Base-by-base conservation (phyloP, 2,888 invertebrate species). In the Drosophila koepferae region DNA sequence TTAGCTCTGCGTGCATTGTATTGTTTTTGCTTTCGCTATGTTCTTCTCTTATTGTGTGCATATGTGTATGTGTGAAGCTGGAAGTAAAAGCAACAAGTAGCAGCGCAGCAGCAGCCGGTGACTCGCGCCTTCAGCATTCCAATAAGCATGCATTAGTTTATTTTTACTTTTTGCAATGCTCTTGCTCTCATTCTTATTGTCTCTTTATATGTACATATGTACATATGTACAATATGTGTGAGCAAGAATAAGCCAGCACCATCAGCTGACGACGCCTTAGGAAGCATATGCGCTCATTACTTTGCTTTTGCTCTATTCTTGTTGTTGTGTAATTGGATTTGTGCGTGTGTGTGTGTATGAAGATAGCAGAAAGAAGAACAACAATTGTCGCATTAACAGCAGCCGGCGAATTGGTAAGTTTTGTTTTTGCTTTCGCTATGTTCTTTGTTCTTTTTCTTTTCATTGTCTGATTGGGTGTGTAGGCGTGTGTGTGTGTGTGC, bases 401-500 rank as follows among this genome's bases (percentile, higher is more conserved):
- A 38, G 54, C 40, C 54, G 54, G 54, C 54, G 23, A 38, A 38
- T 55, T 55, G 41, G 41, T 55, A 31, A 41, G 41, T 62, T 76
- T 72, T 65, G 60, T 74, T 69, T 28, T 63, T 72, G 44, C 49
- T 59, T 64, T 60, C 18, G 40, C 40, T 60, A 49, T 49, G 60
- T 49, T 59, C 60, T 40, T 55, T 49, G 14, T 43, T 58, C 44
- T 44, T 58, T 20, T 54, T 49, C 36, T 46, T 48, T 40, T 62
- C 36, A 54, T n/a, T 62, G 63, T 51, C 49, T 59, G 59, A 40
- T 43, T 63, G 20, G 59, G 31, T 43, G 41, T 59, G 49, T 28
- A 28, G 28, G 28, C 28, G 28, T 38, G 34, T 48, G 36, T 41
- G 28, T 48, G 60, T 61, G 59, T 34, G 36, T 34, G 74, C 31